These are phyloP conservation scores for Caenorhabditis angaria DNA, from an alignment of 2,888 invertebrate species.

Conservation along the genomic window DNA sequence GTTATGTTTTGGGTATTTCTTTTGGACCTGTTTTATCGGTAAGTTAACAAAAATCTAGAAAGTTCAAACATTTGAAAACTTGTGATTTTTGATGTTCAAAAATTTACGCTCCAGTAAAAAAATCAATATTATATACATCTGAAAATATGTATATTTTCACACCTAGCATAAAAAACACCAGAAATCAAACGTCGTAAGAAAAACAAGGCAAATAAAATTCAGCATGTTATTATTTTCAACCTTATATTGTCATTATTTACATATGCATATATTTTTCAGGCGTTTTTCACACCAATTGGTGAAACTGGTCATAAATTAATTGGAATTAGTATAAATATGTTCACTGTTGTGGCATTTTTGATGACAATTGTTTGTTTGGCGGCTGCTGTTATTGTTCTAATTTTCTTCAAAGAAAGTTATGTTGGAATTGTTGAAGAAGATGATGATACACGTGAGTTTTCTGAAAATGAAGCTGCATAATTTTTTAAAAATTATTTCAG, in stretches of 20 bases:
- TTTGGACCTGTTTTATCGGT: slow-evolving; percentile 36
- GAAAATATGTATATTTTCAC: no score
- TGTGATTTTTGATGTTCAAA: no score
- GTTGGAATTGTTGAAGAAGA: slow-evolving; percentile 48
- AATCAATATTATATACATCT: no score
- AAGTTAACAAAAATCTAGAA: neutral
- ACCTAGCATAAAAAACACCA: no score
- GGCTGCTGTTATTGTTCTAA: slow-evolving; percentile 34
- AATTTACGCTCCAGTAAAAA: no score
- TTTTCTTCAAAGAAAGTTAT: slow-evolving; percentile 54
- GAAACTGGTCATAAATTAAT: slow-evolving; percentile 29
- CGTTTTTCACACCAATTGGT: slow-evolving; percentile 44
- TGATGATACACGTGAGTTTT: slow-evolving; percentile 17
- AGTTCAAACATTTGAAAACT: no score
- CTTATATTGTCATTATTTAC: neutral
- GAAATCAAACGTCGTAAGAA: no score
- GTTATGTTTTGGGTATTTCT: slow-evolving; percentile 33
- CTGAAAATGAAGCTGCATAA: neutral
- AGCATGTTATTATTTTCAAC: neutral
- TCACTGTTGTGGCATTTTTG: slow-evolving; percentile 46
- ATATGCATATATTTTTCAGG: slow-evolving; percentile 5
- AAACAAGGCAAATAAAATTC: no score
- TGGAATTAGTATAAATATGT: slow-evolving; percentile 45
- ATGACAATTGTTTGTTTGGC: slow-evolving; percentile 42
- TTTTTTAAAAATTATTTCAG: neutral